Conservation (phyloP, 2,113 vertebrate species). For the Seriola quinqueradiata region DNA sequence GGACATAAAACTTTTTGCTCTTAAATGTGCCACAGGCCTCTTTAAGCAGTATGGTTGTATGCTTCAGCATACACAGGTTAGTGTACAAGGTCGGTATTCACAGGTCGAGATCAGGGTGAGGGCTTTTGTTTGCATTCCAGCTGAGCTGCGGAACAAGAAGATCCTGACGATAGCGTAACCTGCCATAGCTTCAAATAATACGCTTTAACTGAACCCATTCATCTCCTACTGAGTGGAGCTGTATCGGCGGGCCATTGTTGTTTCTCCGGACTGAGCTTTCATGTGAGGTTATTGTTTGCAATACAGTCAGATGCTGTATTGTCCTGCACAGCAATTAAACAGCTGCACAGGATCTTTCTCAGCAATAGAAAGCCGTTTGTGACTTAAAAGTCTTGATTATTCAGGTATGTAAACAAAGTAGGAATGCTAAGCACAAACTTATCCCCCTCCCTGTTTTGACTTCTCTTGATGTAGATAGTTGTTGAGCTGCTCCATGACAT, state of each 20-base stretch:
- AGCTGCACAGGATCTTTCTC: not conserved
- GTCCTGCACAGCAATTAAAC: not conserved
- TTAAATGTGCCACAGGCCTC: not conserved
- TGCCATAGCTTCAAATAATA: constrained; percentile 31
- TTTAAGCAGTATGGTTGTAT: not conserved
- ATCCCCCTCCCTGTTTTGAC: not conserved
- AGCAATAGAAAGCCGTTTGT: not conserved
- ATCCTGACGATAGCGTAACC: constrained; percentile 4
- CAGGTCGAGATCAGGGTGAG: not conserved
- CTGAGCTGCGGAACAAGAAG: constrained; percentile 29
- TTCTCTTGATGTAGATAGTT: too few relatives aligned
- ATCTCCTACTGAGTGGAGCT: constrained; percentile 15
- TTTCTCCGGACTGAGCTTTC: not conserved
- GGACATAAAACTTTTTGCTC: not conserved
- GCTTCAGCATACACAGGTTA: constrained; percentile 1
- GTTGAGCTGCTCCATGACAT: not conserved
- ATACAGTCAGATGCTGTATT: not conserved
- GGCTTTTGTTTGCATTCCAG: constrained; percentile 32
- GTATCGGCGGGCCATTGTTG: not conserved
- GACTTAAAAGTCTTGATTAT: not conserved
- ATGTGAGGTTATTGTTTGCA: constrained; percentile 28
- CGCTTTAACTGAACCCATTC: constrained; percentile 16
- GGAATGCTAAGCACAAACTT: not conserved
- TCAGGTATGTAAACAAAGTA: not conserved
- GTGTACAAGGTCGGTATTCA: not conserved